phyloP scores from a whole-genome alignment of 2,888 invertebrate genomes.

The Drosophila phalerata region DNA sequence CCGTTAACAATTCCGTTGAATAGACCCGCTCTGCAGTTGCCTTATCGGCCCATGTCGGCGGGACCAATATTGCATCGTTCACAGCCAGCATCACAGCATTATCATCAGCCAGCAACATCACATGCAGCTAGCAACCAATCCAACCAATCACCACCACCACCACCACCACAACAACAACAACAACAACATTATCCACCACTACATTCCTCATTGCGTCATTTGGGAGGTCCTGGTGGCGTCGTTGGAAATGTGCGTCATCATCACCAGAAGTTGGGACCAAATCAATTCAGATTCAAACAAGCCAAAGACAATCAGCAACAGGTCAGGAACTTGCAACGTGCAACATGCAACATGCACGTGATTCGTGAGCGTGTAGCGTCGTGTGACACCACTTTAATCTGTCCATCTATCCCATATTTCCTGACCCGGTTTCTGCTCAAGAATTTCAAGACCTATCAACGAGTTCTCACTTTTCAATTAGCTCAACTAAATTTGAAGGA shows the following conservation, averaged over 20 bases:
- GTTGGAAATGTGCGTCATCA: constrained; percentile 61
- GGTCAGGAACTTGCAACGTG: constrained; percentile 69
- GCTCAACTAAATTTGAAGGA: not conserved
- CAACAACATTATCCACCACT: constrained; percentile 56
- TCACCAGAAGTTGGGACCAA: constrained; percentile 69
- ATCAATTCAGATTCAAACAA: constrained; percentile 70
- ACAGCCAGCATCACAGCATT: constrained; percentile 70
- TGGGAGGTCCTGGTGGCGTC: constrained; percentile 77
- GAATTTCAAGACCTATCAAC: not conserved
- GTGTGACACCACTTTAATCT: constrained; percentile 40
- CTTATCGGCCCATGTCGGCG: constrained; percentile 85
- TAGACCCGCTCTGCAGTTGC: constrained; percentile 85
- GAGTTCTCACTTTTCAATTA: constrained; percentile 4
- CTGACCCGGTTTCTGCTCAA: constrained; percentile 34
- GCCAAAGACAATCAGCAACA: constrained; percentile 83
- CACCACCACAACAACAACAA: constrained; percentile 35
- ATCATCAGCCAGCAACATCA: constrained; percentile 70
- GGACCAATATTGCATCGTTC: constrained; percentile 85
- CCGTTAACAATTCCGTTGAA: constrained; percentile 43
- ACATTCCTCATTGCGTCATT: constrained; percentile 84
- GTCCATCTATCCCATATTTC: constrained; percentile 22
- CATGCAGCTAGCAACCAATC: constrained; percentile 61
- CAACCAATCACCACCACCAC: constrained; percentile 59
- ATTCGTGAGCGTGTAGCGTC: constrained; percentile 22
- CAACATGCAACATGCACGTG: not conserved